These are phyloP conservation scores for Holacanthus passer DNA, from an alignment of 2,113 vertebrate genomes.

Conservation along the genomic window DNA sequence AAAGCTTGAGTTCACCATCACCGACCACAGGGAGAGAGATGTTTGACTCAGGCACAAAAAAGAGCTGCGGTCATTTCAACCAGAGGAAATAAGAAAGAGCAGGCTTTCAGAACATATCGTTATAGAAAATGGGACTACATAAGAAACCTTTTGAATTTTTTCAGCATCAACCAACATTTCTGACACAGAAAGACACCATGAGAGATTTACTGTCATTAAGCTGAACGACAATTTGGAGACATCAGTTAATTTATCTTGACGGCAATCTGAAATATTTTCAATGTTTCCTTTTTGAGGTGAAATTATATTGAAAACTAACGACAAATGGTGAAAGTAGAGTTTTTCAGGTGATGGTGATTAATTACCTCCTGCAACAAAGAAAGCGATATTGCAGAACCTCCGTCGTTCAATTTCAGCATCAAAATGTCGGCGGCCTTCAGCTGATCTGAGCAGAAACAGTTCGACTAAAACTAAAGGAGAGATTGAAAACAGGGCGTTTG, in stretches of 20 bases:
- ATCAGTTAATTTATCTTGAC: not conserved
- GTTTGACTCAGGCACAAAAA: conserved; percentile 40
- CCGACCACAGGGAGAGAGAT: conserved; percentile 43
- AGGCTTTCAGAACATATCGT: not conserved
- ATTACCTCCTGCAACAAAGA: conserved; percentile 13
- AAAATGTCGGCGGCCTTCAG: not conserved
- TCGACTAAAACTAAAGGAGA: not conserved
- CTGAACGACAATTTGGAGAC: not conserved
- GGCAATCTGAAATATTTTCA: not conserved
- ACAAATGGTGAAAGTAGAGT: not conserved
- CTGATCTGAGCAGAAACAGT: conserved; percentile 19
- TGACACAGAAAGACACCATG: not conserved
- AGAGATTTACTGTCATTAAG: not conserved
- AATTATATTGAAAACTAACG: not conserved
- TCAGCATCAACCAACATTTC: conserved; percentile 1
- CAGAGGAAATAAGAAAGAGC: conserved; percentile 15
- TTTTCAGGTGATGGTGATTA: conserved; percentile 24
- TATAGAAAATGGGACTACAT: not conserved
- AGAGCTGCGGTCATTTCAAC: conserved; percentile 43
- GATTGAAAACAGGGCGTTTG: not conserved
- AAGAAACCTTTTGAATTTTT: not conserved
- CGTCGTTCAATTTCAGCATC: conserved; percentile 13
- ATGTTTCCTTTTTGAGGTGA: not conserved
- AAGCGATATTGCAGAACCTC: conserved; percentile 11
- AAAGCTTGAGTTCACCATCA: conserved; percentile 22